Evolutionary conservation across 2,113 vertebrate species (phyloP).

Genomic region (Platichthys stellatus): DNA sequence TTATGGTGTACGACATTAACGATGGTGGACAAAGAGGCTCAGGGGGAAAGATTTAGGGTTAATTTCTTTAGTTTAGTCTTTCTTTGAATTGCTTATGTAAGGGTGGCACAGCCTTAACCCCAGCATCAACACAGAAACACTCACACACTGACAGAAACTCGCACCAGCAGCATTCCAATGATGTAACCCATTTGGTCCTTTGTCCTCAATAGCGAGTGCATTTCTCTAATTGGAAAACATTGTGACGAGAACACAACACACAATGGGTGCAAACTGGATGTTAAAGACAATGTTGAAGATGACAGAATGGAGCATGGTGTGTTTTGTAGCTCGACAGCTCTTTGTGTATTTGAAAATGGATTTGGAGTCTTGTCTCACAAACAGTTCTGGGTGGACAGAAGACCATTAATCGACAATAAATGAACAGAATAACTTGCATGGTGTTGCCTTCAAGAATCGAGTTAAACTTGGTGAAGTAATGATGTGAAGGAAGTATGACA

Average conservation of each 20-base stretch:
- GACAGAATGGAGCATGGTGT: constrained; percentile 4
- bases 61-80: constrained; percentile 34
- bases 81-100: constrained; percentile 70
- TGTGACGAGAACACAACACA: constrained; percentile 36
- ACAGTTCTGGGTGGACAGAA: background rate
- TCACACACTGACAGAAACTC: constrained; percentile 42
- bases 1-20: background rate
- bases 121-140: constrained; percentile 3
- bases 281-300: constrained; percentile 22
- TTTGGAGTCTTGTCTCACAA: background rate
- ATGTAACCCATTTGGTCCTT: constrained; percentile 79
- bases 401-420: background rate
- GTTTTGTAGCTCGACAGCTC: background rate
- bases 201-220: constrained; percentile 52
- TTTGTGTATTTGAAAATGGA: background rate
- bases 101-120: constrained; percentile 56
- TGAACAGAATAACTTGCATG: background rate
- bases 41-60: constrained; percentile 11
- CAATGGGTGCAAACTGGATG: background rate
- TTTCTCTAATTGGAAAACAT: constrained; percentile 65
- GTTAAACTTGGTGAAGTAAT: background rate
- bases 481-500: background rate
- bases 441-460: background rate
- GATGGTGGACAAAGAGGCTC: background rate
- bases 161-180: constrained; percentile 79